A percentile compares a stretch with the other conserved stretches of the same genome.
Evolutionary conservation across 2,888 invertebrate species (phyloP).

Genomic region (Gryllus longicercus): DNA sequence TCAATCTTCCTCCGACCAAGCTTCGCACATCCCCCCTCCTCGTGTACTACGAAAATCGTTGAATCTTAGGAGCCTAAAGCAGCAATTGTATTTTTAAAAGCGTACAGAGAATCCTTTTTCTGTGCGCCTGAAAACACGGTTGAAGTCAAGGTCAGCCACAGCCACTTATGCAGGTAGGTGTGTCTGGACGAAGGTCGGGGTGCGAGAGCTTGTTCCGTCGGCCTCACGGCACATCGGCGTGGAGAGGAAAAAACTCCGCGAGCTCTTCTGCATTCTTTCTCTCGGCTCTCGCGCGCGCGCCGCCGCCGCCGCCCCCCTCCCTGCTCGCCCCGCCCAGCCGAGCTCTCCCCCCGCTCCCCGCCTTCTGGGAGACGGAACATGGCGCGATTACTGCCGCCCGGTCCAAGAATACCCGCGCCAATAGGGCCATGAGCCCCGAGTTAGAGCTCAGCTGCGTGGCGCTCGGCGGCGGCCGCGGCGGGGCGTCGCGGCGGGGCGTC

Average conservation of each 20-base stretch:
- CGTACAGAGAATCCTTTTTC: not conserved
- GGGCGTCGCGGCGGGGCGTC: too few species aligned
- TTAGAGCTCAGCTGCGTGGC: too few species aligned
- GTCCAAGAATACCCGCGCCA: too few species aligned
- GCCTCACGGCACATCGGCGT: not conserved
- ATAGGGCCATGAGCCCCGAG: too few species aligned
- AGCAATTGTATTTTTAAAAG: slow-evolving; percentile 3
- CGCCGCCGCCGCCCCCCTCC: too few species aligned
- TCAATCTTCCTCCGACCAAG: too few species aligned
- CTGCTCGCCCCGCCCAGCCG: too few species aligned
- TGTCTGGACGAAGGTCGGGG: slow-evolving; percentile 7
- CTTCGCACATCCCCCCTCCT: not conserved
- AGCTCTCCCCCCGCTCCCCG: too few species aligned
- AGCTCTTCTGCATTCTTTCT: not conserved
- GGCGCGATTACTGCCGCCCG: too few species aligned
- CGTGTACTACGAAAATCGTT: not conserved
- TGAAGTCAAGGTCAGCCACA: not conserved
- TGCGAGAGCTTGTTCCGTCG: not conserved
- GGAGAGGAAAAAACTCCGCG: not conserved
- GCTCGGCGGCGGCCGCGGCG: too few species aligned
- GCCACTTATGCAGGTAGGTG: not conserved
- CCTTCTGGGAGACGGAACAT: too few species aligned
- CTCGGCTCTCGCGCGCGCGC: not conserved
- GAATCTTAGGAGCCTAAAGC: not conserved
- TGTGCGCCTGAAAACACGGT: not conserved